Percentiles rank a stretch among this genome's conserved stretches.
These are phyloP conservation scores for Mylabris phalerata DNA, from an alignment of 1,140 invertebrate species.

Conservation along the genomic window DNA sequence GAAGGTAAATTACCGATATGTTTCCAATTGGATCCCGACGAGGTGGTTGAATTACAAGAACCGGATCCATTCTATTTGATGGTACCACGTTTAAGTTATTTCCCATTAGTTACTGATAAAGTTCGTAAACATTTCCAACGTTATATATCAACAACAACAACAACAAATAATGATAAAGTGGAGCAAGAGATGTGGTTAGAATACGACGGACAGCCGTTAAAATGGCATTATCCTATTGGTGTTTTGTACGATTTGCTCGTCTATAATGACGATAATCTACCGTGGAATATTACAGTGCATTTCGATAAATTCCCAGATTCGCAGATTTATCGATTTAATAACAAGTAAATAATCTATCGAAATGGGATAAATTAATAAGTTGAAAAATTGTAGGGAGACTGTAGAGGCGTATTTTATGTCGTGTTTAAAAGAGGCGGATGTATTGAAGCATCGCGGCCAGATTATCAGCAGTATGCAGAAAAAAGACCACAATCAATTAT, in stretches of 20 bases:
- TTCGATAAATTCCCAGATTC: conserved; percentile 87
- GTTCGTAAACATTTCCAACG: conserved; percentile 76
- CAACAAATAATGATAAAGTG: conserved; percentile 57
- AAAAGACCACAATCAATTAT: conserved; percentile 95
- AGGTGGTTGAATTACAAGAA: conserved; percentile 78
- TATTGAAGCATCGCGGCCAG: conserved; percentile 87
- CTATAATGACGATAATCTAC: conserved; percentile 65
- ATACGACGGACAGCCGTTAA: conserved; percentile 84
- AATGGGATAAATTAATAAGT: no score
- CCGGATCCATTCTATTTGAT: conserved; percentile 92
- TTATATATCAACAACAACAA: conserved; percentile 39
- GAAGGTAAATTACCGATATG: conserved; percentile 89
- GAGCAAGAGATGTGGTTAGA: conserved; percentile 94
- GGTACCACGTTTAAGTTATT: conserved; percentile 91
- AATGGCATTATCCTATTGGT: conserved; percentile 96
- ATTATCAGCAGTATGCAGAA: conserved; percentile 94
- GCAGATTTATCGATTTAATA: conserved; percentile 66
- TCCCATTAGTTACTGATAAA: conserved; percentile 94
- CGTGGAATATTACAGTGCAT: conserved; percentile 93
- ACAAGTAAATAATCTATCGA: conserved; percentile 50
- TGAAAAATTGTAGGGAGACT: conserved; percentile 58
- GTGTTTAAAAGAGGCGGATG: conserved; percentile 95
- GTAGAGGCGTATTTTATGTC: conserved; percentile 93
- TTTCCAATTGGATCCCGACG: conserved; percentile 80
- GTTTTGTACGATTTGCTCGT: conserved; percentile 80